Evolutionary conservation across 2,797 vertebrate genomes (phyloP), one percentile per base, ranked within the genome.

Genomic region (Rhabdomys pumilio): DNA sequence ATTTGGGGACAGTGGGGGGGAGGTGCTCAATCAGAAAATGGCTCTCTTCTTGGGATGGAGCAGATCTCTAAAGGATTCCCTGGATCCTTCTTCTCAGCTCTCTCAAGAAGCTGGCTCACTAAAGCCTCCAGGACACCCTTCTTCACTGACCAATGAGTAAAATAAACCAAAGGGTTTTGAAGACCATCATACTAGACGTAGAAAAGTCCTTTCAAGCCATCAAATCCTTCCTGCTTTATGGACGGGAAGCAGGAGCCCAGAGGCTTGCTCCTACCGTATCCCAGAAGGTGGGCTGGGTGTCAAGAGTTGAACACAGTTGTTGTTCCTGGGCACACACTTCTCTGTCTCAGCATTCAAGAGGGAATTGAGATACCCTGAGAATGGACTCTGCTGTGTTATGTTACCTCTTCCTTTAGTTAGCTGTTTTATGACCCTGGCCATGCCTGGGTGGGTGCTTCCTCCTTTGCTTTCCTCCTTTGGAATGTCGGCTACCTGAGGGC

Each of bases 91-190:
- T 65, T 2, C 2, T 41, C 4, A 44, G 11, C 20, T n/a, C 81
- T 67, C 85, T 88, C 19, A 3, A 79, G 53, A 76, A 44, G 59
- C 47, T 15, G 19, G 10, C 41, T 79, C 50, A 26, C 44, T 1
- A 41, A 59, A n/a, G 65, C 69, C 50, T 44, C 76, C 76, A 5
- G 55, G 12, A 11, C 57, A 81, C 82, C 89, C 89, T 85, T 90
- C 79, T 47, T 83, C 61, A 26, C 75, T 84, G 79, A 76, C 34
- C 50, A 17, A 83, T 82, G 4, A 0, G 61, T 29, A 50, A 83
- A 90, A 89, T 4, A 65, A 86, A 53, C 6, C 67, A 13, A 61
- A 15, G 61, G 12, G 13, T 15, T 69, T 61, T 61, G 55, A 47
- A 65, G 47, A 79, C 47, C 85, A 76, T 3, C 26, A 38, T 38